These are phyloP conservation scores for Crotalus helleri DNA, from an alignment of 2,113 vertebrate genomes.

Conservation along the genomic window DNA sequence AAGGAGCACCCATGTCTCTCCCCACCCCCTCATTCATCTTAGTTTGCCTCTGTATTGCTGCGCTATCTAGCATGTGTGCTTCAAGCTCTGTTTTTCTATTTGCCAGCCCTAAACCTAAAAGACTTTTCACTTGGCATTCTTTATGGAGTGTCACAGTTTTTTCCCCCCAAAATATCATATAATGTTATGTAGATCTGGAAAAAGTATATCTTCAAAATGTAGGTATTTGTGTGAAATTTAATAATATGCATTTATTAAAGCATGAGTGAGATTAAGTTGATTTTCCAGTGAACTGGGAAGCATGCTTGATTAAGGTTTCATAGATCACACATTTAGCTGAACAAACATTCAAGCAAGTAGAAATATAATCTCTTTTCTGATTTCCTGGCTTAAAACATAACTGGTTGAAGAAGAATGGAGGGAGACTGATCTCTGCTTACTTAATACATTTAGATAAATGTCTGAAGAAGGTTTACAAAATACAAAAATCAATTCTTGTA, in stretches of 20 bases:
- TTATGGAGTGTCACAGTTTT: neutral
- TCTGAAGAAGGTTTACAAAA: neutral
- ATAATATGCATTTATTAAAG: neutral
- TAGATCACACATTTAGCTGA: neutral
- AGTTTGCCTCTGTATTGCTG: no score
- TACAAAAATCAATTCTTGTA: neutral
- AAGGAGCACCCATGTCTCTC: no score
- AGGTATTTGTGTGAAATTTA: neutral
- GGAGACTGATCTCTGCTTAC: neutral
- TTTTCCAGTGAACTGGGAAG: neutral
- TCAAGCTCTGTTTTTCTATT: no score
- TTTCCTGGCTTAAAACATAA: neutral
- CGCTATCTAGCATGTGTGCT: no score
- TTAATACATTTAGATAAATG: neutral
- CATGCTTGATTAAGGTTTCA: neutral
- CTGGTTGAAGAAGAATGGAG: neutral
- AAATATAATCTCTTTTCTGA: neutral
- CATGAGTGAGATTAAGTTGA: neutral
- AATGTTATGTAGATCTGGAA: neutral
- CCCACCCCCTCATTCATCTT: no score
- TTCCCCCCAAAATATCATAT: neutral
- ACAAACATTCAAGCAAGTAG: neutral
- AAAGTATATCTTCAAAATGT: neutral
- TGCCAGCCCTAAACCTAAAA: neutral
- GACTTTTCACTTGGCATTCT: neutral